phyloP scores from a whole-genome alignment of 2,797 vertebrate species.

The Aulostomus chinensis region DNA sequence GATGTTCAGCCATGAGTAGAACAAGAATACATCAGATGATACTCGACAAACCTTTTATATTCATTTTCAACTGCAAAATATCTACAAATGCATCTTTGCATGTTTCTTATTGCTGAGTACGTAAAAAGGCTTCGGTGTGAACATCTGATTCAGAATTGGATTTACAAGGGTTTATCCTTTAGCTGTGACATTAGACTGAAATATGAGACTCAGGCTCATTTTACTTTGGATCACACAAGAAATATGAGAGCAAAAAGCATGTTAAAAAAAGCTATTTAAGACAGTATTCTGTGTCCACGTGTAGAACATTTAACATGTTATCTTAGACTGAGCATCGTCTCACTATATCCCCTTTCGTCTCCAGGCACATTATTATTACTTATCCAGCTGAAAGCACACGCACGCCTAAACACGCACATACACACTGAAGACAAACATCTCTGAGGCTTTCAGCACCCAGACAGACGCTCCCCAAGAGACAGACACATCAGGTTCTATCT shows the following conservation, averaged over 20 bases:
- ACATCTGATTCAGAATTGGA: background rate
- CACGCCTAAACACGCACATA: background rate
- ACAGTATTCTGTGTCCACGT: conserved; percentile 3
- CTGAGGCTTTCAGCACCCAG: conserved; percentile 49
- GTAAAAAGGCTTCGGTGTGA: too few species aligned
- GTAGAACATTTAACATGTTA: conserved; percentile 23
- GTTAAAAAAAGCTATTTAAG: conserved; percentile 32
- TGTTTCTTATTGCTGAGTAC: too few species aligned
- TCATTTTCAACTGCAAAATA: too few species aligned
- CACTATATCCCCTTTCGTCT: conserved; percentile 45
- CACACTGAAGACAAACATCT: conserved; percentile 53
- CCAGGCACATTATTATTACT: conserved; percentile 57
- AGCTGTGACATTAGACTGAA: conserved; percentile 3
- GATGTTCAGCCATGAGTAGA: background rate
- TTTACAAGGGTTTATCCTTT: background rate
- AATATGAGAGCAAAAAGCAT: conserved; percentile 10
- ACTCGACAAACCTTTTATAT: too few species aligned
- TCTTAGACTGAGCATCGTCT: conserved; percentile 39
- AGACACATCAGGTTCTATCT: conserved; percentile 12
- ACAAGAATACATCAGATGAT: background rate
- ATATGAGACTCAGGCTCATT: too few species aligned
- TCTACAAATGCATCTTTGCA: too few species aligned
- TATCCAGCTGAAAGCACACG: conserved; percentile 25
- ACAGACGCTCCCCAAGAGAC: conserved; percentile 46
- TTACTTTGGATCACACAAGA: conserved; percentile 17